Conservation (phyloP, 2,888 invertebrate species). For the Auanema freiburgensis region DNA sequence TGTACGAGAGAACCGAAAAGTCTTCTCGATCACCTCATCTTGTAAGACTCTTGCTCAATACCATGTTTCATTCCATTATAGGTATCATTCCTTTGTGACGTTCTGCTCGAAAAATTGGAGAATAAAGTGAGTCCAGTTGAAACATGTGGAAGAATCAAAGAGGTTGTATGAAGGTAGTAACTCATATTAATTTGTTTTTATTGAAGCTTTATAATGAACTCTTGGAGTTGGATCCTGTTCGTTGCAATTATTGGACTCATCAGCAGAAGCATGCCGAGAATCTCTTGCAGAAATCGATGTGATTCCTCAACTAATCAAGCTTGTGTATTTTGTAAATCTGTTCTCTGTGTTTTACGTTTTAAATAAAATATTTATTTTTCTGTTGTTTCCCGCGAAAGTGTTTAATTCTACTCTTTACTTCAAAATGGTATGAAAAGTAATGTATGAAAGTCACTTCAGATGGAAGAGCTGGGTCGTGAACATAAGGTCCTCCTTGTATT, state of each 20-base stretch:
- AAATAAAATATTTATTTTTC: background rate
- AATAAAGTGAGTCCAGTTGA: slow-evolving; percentile 29
- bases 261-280: slow-evolving; percentile 32
- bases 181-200: slow-evolving; percentile 9
- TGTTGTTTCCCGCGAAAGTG: background rate
- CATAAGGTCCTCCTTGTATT: slow-evolving; percentile 92
- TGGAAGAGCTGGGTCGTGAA: background rate
- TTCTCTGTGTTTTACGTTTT: background rate
- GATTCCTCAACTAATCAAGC: background rate
- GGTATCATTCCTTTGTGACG: slow-evolving; percentile 51
- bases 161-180: slow-evolving; percentile 23
- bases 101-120: slow-evolving; percentile 46
- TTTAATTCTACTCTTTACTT: background rate
- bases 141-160: slow-evolving; percentile 34
- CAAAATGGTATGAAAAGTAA: background rate
- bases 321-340: slow-evolving; percentile 3
- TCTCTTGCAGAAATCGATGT: slow-evolving; percentile 17
- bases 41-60: slow-evolving; percentile 8
- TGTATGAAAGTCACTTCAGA: background rate
- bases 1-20: slow-evolving; percentile 42
- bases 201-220: slow-evolving; percentile 50
- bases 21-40: slow-evolving; percentile 34
- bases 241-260: slow-evolving; percentile 56
- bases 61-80: slow-evolving; percentile 4
- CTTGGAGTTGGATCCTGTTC: slow-evolving; percentile 50